These are phyloP conservation scores for Drosophila ercepeae DNA, from an alignment of 1,140 invertebrate species.

Conservation along the genomic window DNA sequence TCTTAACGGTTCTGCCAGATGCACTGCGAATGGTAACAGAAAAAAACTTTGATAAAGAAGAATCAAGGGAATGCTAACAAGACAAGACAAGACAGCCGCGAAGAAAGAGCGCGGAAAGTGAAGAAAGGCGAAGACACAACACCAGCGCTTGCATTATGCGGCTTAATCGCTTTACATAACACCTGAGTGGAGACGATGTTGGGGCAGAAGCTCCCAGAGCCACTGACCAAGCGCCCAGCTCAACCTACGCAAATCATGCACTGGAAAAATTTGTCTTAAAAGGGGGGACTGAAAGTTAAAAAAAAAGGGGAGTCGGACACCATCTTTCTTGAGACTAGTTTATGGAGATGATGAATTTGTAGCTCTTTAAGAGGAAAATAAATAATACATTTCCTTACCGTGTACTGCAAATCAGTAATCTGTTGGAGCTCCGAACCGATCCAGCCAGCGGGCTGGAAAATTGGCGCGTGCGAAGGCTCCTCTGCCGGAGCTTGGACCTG, in stretches of 20 bases:
- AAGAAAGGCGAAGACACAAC: conserved; percentile 18
- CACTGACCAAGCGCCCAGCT: conserved; percentile 29
- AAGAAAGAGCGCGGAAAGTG: conserved; percentile 27
- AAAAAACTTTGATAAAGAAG: conserved; percentile 1
- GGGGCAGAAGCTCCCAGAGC: conserved; percentile 1
- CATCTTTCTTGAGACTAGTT: too few species aligned
- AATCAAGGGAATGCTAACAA: conserved; percentile 35
- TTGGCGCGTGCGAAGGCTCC: conserved; percentile 70
- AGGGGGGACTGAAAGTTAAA: neutral
- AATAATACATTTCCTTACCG: neutral
- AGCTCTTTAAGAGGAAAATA: too few species aligned
- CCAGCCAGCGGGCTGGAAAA: conserved; percentile 67
- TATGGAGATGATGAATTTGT: too few species aligned
- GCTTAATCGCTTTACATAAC: conserved; percentile 75
- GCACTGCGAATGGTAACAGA: neutral
- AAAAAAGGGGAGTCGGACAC: too few species aligned
- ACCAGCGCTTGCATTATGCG: conserved; percentile 50
- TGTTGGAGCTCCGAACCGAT: conserved; percentile 7
- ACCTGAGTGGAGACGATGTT: conserved; percentile 46
- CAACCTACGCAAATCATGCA: conserved; percentile 38
- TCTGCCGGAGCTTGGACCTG: conserved; percentile 2
- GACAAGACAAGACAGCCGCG: neutral
- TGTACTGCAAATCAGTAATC: neutral
- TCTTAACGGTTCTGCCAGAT: conserved; percentile 59
- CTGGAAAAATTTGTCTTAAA: conserved; percentile 2